A percentile compares a stretch with the other conserved stretches of the same genome.
phyloP scores from a whole-genome alignment of 2,888 invertebrate species.

The Pheosia tremula region DNA sequence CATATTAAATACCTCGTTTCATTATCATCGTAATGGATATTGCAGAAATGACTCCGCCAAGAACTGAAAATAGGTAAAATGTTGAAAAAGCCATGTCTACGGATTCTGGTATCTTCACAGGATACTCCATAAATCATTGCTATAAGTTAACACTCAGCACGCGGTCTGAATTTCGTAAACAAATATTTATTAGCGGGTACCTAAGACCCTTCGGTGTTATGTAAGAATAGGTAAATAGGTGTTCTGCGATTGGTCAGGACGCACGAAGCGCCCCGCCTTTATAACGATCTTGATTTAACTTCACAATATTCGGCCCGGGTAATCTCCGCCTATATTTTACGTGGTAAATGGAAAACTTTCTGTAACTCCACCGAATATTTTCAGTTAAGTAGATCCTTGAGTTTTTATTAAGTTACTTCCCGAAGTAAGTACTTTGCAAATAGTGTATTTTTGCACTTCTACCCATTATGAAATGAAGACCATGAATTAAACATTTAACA shows the following conservation, averaged over 20 bases:
- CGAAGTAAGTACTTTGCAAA: no score
- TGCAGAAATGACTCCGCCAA: no score
- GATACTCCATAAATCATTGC: constrained; percentile 10
- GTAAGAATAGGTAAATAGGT: constrained; percentile 56
- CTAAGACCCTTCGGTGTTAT: constrained; percentile 49
- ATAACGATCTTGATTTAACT: constrained; percentile 68
- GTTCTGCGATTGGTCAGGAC: constrained; percentile 60
- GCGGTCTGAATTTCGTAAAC: constrained; percentile 22
- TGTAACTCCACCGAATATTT: neutral
- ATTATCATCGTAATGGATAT: no score
- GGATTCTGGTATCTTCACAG: neutral
- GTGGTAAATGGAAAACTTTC: constrained; percentile 8
- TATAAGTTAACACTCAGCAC: constrained; percentile 10
- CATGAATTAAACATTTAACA: no score
- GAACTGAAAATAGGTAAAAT: no score
- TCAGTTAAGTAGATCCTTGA: neutral
- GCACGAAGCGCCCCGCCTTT: constrained; percentile 65
- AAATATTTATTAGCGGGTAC: constrained; percentile 44
- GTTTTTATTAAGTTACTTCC: no score
- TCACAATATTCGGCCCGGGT: constrained; percentile 31
- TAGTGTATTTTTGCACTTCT: no score
- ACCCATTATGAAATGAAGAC: no score
- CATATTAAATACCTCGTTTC: neutral
- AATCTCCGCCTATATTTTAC: constrained; percentile 39
- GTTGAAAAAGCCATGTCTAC: no score